These are phyloP conservation scores for Pachliopta kotzebuea DNA, from an alignment of 2,888 invertebrate species.

Conservation along the genomic window DNA sequence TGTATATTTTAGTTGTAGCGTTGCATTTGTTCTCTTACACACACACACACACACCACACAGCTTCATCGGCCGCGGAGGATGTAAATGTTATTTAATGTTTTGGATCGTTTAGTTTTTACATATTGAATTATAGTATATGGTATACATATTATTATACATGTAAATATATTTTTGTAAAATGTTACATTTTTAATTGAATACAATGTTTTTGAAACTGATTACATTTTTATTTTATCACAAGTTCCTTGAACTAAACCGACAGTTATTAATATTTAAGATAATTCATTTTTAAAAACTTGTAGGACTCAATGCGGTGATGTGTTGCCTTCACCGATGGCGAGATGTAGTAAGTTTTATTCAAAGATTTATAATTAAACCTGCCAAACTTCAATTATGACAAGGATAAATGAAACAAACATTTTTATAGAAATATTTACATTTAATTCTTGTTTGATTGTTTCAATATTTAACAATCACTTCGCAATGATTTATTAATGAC, in stretches of 20 bases:
- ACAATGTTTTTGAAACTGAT: slow-evolving; percentile 71
- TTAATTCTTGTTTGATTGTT: slow-evolving; percentile 54
- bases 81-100: slow-evolving; percentile 33
- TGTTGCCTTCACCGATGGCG: too few relatives aligned
- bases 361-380: too few relatives aligned
- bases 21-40: slow-evolving; percentile 46
- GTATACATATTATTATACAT: slow-evolving; percentile 50
- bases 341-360: too few relatives aligned
- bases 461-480: slow-evolving; percentile 40
- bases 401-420: slow-evolving; percentile 47
- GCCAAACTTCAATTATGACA: too few relatives aligned
- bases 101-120: slow-evolving; percentile 31
- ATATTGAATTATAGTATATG: slow-evolving; percentile 32
- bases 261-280: too few relatives aligned
- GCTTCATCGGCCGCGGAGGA: slow-evolving; percentile 25
- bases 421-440: slow-evolving; percentile 69
- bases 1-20: slow-evolving; percentile 44
- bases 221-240: slow-evolving; percentile 37
- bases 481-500: slow-evolving; percentile 36
- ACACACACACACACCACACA: too few relatives aligned
- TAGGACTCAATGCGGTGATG: too few relatives aligned
- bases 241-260: too few relatives aligned
- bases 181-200: slow-evolving; percentile 76
- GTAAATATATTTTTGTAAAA: slow-evolving; percentile 81
- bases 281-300: too few relatives aligned